Base-by-base conservation (phyloP, 2,888 invertebrate species). In the Dasypolia templi region DNA sequence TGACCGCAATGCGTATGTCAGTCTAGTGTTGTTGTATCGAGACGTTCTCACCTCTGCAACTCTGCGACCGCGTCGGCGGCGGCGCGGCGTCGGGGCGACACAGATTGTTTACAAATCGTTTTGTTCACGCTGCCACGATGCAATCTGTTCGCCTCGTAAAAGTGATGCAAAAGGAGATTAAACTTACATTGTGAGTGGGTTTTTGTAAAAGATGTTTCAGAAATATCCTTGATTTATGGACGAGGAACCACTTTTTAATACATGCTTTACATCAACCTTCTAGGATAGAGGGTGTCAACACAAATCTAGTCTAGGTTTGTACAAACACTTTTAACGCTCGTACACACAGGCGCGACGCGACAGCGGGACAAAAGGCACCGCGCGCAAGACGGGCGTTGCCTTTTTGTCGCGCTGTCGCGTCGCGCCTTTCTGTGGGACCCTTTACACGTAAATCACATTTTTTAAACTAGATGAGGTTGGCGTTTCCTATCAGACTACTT, bases 81-180 rank as follows among this genome's bases (percentile, higher is more conserved):
- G 9, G 7, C 39, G 39, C 12, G 29, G 29, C 35, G 7, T 5
- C 1, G 19, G 29, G 19, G 29, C 29, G 70, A 39, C 77, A 19
- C 51, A 61, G 71, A 69, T 79, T 81, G 79, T 79, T 79, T 81
- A 81, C 69, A 81, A 81, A 75, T 75, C 76, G 76, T 69, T 75
- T 61, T 39, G 26, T 42, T 39, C 32, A 32, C n/a, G 19, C 42
- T 35, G 29, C 51, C 3, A 22, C 44, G 64, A 61, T 75, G 61
- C 76, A 61, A 81, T 62, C 56, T 72, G 32, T 26, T 46, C 39
- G 29, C 42, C 29, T 55, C 4, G 64, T n/a, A 29, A 79, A 35
- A 72, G 42, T 75, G 44, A 29, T 9, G 46, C 29, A 44, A 77
- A 29, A 59, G 5, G 35, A 67, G 32, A 51, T 59, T 26, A 42